Evolutionary conservation across 1,140 invertebrate genomes (phyloP), one percentile per base, ranked within the genome.

Genomic region (Planococcus citri): DNA sequence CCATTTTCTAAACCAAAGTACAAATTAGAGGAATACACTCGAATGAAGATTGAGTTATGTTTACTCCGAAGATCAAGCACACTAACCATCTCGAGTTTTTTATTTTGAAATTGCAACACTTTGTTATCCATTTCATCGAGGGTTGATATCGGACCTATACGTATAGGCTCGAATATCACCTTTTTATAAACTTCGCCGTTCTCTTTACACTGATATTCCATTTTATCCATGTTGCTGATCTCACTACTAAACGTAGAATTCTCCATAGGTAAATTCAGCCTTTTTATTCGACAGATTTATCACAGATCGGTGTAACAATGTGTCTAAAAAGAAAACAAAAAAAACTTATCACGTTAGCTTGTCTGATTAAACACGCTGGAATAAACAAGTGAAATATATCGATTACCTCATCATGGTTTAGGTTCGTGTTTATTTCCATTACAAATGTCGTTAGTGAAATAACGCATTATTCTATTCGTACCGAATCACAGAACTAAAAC

Each of bases 51-150:
- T 25, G 25, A 64, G 17, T 24, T 4, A 64, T 22, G 3, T 8
- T 8, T 58, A 58, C 3, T 3, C 17, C 51, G 51, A 58, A 8
- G n/a, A n/a, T 41, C 37, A 41, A 41, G 37, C 82, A 90, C 88
- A 85, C 97, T 92, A 27, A 90, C 60, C 60, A 64, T 64, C 20
- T 64, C 88, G 24, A 98, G 80, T 80, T 97, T 97, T 79, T 95
- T 95, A 77, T 98, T 97, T 81, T 98, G 95, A 78, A 97, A 97
- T 75, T 93, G 90, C n/a, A 98, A 79, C 68, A 97, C 92, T 83
- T 97, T 96, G 75, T 95, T 92, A 78, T 98, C 95, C 87, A 98
- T 92, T 80, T 97, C 95, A 78, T 97, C 95, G 20, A 95, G 81
- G 27, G 92, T 95, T 37, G 91, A 94, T 72, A 96, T 90, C 27